phyloP scores from a whole-genome alignment of 2,888 invertebrate genomes.

The Malthinus seriepunctatus region DNA sequence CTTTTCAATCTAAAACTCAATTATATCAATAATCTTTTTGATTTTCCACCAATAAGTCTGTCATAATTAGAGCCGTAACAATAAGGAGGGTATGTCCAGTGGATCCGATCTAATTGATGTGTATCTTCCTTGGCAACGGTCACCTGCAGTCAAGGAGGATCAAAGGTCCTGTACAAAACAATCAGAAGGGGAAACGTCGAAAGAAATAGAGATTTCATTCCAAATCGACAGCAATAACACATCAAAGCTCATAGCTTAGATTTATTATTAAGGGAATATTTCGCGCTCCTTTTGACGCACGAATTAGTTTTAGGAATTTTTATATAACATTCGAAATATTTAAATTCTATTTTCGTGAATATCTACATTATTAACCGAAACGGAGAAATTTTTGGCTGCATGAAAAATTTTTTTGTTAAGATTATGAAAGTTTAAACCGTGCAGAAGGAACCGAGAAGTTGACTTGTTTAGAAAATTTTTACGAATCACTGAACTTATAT shows the following conservation, averaged over 20 bases:
- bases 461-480: conserved; percentile 6
- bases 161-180: conserved; percentile 31
- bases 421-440: conserved; percentile 7
- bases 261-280: conserved; percentile 31
- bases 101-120: conserved; percentile 33
- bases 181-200: conserved; percentile 27
- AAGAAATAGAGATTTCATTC: conserved; percentile 30
- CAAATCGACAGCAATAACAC: conserved; percentile 31
- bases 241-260: conserved; percentile 25
- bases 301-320: conserved; percentile 28
- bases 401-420: not conserved
- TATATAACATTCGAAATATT: conserved; percentile 17
- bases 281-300: conserved; percentile 29
- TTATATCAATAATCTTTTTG: conserved; percentile 25
- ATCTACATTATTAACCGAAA: conserved; percentile 3
- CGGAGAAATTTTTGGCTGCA: not conserved
- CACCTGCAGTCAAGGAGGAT: conserved; percentile 35
- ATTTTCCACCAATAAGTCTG: conserved; percentile 32
- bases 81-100: conserved; percentile 29
- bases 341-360: not conserved
- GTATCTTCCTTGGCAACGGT: conserved; percentile 32
- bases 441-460: not conserved
- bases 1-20: conserved; percentile 18
- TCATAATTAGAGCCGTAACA: conserved; percentile 33
- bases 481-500: conserved; percentile 12